Conservation (phyloP, 2,888 invertebrate species). For the Sphaerophoria rueppellii region DNA sequence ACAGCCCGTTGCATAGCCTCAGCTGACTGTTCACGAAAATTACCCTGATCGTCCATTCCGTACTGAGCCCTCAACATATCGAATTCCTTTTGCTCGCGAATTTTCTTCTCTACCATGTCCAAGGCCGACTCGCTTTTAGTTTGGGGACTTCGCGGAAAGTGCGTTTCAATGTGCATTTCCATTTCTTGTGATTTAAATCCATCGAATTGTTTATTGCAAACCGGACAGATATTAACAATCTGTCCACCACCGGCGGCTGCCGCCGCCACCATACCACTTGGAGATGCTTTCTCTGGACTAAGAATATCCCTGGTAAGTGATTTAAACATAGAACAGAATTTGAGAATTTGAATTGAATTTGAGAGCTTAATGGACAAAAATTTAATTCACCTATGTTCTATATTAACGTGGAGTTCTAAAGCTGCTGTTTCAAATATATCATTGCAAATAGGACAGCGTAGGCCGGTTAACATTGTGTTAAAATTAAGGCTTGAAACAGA, state of each 20-base stretch:
- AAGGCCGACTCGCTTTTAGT: conserved; percentile 77
- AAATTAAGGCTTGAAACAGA: conserved; percentile 81
- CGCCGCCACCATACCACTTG: conserved; percentile 75
- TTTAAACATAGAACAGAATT: conserved; percentile 8
- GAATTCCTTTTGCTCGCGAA: conserved; percentile 91
- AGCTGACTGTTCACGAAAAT: conserved; percentile 88
- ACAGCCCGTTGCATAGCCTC: conserved; percentile 92
- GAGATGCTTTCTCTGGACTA: conserved; percentile 76
- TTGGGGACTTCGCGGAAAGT: conserved; percentile 84
- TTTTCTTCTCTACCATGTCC: conserved; percentile 87
- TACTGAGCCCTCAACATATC: conserved; percentile 91
- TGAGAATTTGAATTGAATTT: conserved; percentile 76
- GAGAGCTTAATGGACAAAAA: conserved; percentile 82
- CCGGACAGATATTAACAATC: conserved; percentile 82
- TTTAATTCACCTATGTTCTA: conserved; percentile 90
- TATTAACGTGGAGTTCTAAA: conserved; percentile 92
- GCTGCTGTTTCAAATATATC: conserved; percentile 89
- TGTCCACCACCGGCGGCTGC: conserved; percentile 75
- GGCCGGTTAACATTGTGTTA: conserved; percentile 83
- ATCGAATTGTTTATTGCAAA: conserved; percentile 82
- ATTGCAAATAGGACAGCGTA: conserved; percentile 91
- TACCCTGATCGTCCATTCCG: conserved; percentile 94
- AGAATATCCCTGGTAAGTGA: conserved; percentile 76
- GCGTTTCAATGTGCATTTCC: conserved; percentile 90
- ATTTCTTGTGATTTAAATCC: conserved; percentile 83